Evolutionary conservation across 2,113 vertebrate species (phyloP), one percentile per base, ranked within the genome.

Genomic region (Dicaeum eximium): DNA sequence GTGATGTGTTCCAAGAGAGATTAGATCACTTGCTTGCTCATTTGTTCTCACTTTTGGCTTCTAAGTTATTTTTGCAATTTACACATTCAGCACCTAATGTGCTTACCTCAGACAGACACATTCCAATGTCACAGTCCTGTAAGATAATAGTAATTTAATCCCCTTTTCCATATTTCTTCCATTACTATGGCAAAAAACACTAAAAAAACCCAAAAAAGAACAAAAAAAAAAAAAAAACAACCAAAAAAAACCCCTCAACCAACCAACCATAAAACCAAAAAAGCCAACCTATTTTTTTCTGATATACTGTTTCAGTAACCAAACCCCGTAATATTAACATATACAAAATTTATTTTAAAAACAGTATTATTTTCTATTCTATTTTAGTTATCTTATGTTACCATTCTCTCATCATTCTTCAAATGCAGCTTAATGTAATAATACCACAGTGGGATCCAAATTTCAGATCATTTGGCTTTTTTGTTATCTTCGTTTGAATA

Each of bases 11-110:
- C 65, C 87, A 93, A 33, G 22, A 71, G 57, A 92, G 87, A 94
- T 95, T 80, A 91, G 72, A 81, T 88, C 70, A 74, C 67, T 96
- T 89, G 92, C 85, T 96, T 96, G 57, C 80, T 95, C 53, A 88
- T 66, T 96, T 94, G 9, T 88, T 96, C 75, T 95, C 91, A 80
- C 71, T 93, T 97, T 95, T 53, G 79, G 71, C 38, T 89, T 80
- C 75, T 80, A 85, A 92, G 48, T 91, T 95, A 80, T 86, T 96
- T 96, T 86, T 96, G 57, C 53, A 81, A 75, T 94, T 94, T 95
- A 90, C 57, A 86, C 75, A 91, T 95, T 95, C 90, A 93, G 61
- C 61, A 92, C 47, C 40, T 92, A 91, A 71, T 87, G 44, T 89
- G 66, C 83, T 91, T 95, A 91, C 82, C 60, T 93, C 77, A 86